These are phyloP conservation scores for Pipistrellus pygmaeus DNA, from an alignment of 2,797 vertebrate genomes.

Conservation along the genomic window DNA sequence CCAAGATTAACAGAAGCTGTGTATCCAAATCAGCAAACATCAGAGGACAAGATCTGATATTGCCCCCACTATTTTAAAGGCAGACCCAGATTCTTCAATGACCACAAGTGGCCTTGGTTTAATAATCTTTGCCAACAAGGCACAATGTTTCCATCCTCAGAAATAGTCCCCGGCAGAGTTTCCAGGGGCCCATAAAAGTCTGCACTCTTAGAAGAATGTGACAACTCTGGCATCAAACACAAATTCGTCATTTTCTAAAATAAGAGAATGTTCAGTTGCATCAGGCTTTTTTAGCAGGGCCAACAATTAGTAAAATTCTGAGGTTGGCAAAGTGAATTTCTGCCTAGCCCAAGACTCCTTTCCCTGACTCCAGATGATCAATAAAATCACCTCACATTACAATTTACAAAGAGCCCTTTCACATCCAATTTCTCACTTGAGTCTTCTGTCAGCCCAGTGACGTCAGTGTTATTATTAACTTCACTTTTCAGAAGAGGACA, in stretches of 20 bases:
- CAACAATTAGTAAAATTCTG: slow-evolving; percentile 71
- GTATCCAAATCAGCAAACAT: neutral
- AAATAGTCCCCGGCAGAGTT: slow-evolving; percentile 74
- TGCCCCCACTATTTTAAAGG: neutral
- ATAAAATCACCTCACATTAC: neutral
- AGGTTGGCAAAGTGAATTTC: slow-evolving; percentile 72
- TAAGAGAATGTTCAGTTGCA: slow-evolving; percentile 71
- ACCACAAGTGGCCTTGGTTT: slow-evolving; percentile 78
- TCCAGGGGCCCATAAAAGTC: slow-evolving; percentile 80
- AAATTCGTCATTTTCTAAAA: slow-evolving; percentile 80
- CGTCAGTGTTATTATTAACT: neutral
- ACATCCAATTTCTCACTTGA: neutral
- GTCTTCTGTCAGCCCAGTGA: neutral
- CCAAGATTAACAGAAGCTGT: neutral
- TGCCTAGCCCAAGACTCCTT: slow-evolving; percentile 3
- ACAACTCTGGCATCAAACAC: slow-evolving; percentile 72
- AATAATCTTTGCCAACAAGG: slow-evolving; percentile 69
- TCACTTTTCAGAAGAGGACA: slow-evolving; percentile 45
- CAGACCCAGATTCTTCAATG: slow-evolving; percentile 79
- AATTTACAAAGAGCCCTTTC: neutral
- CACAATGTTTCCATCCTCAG: slow-evolving; percentile 77
- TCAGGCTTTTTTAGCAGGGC: slow-evolving; percentile 71
- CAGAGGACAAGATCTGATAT: neutral
- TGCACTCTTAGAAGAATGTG: slow-evolving; percentile 77
- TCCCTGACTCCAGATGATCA: slow-evolving; percentile 33